Evolutionary conservation across 2,888 invertebrate species (phyloP), one percentile per base, ranked within the genome.

Genomic region (Onthophagus sagittarius): DNA sequence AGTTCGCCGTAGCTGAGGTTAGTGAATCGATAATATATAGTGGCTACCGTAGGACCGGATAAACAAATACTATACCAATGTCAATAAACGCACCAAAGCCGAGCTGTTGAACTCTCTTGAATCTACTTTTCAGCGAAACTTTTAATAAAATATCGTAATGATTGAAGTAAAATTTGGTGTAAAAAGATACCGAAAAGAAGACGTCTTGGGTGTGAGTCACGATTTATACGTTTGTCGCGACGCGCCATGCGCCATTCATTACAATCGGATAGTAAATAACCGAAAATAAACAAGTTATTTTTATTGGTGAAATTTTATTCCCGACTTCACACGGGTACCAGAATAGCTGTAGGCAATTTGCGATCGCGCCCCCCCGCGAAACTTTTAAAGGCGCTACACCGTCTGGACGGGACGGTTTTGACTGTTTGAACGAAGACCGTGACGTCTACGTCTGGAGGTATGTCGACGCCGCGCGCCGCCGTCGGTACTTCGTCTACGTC

Each of bases 181-280:
- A 3, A 23, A 23, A 23, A 23, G 23, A 23, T 23, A 3, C 23
- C 39, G 39, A 53, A 23, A 23, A 23, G 23, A 23, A 2, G 23
- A 1, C 39, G 39, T 4, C 39, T 4, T 7, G 6, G 4, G 6
- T 53, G 39, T 53, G 39, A 7, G 39, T 53, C 9, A 53, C 39
- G 39, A 53, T 53, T 53, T 53, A 53, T 53, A 53, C 7, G 39
- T 9, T 7, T 11, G 39, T 53, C 39, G 39, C 39, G 39, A 53
- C 39, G 39, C 39, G 39, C 39, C 39, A 63, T 63, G 39, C 39
- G 39, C 39, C 39, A 63, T 63, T 63, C 63, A 63, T 63, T 63
- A 63, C 63, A 14, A 63, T 63, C 63, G 63, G 63, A 63, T 63
- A 63, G 15, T 15, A 63, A 63, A 63, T 63, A 15, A 63, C 63